Evolutionary conservation across 1,140 invertebrate genomes (phyloP), one percentile per base, ranked within the genome.

Genomic region (Choristoneura fumiferana): DNA sequence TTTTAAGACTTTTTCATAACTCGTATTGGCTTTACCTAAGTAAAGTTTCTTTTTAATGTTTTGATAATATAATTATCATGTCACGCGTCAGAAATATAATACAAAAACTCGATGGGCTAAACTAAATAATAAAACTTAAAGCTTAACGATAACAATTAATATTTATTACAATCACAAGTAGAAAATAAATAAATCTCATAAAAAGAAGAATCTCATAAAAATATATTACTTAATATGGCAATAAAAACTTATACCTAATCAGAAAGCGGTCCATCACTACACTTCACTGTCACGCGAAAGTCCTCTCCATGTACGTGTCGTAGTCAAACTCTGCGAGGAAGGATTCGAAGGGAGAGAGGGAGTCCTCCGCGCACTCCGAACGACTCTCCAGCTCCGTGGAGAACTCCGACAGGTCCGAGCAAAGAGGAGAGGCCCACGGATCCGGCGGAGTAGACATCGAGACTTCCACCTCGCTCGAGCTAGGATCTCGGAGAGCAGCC

Each of bases 321-420:
- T 74, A 88, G 49, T 89, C 84, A 66, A 89, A 90, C 57, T 90
- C 89, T 22, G 85, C 80, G 66, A 90, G 84, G 70, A 90, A 90
- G 10, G 87, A 80, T 57, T 90, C 84, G 73, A 90, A 89, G 13
- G 89, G 87, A 14, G 89, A 89, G 18, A 90, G 69, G 4, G 85
- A 84, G 53, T 89, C 86, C 65, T 90, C 89, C 5, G 87, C 81
- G 69, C 83, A 86, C 60, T 87, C 84, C 10, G 85, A 84, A 0
- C 78, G 67, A 4, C 81, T 82, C 57, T 81, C 71, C 38, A 66
- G 37, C 57, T 84, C 81, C 35, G 80, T 75, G 18, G 87, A 87
- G 63, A 87, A 78, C 62, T 86, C 83, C 0, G 86, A 87, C 6
- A 86, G 63, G 40, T 89, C 88, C 12, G 86, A 89, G 58, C 79